Conservation (phyloP, 64 coral and sea anemone genomes). For the Pocillopora verrucosa region DNA sequence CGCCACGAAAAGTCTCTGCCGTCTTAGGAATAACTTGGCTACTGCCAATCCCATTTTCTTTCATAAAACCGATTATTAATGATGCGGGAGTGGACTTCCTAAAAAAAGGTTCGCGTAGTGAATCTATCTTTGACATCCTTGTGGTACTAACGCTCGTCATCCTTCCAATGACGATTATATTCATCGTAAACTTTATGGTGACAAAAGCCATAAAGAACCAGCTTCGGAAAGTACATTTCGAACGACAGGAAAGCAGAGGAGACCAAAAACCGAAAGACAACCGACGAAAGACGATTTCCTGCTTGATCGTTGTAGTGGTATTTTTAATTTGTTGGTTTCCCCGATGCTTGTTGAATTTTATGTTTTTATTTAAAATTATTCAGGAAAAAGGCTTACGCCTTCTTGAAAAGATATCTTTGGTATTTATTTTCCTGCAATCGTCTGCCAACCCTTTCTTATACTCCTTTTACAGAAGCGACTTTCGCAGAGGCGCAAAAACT, state of each 20-base stretch:
- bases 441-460: slow-evolving; percentile 44
- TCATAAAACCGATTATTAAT: slow-evolving; percentile 25
- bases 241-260: neutral
- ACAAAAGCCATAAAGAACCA: slow-evolving; percentile 47
- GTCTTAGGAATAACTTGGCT: slow-evolving; percentile 49
- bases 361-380: slow-evolving; percentile 2
- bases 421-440: slow-evolving; percentile 41
- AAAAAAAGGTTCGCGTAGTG: neutral
- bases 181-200: slow-evolving; percentile 36
- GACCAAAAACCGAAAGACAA: neutral
- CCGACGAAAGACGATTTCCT: slow-evolving; percentile 11
- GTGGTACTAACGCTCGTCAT: neutral
- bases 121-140: slow-evolving; percentile 8
- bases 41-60: slow-evolving; percentile 13
- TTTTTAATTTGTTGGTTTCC: slow-evolving; percentile 47
- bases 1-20: slow-evolving; percentile 1
- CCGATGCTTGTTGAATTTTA: slow-evolving; percentile 16
- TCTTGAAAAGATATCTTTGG: slow-evolving; percentile 27
- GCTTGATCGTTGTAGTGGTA: slow-evolving; percentile 13
- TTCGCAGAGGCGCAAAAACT: slow-evolving; percentile 4
- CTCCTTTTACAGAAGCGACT: slow-evolving; percentile 45
- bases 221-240: neutral
- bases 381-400: neutral
- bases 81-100: slow-evolving; percentile 19
- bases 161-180: neutral